Conservation (phyloP, 2,888 invertebrate species). For the Drosophila prolongata region DNA sequence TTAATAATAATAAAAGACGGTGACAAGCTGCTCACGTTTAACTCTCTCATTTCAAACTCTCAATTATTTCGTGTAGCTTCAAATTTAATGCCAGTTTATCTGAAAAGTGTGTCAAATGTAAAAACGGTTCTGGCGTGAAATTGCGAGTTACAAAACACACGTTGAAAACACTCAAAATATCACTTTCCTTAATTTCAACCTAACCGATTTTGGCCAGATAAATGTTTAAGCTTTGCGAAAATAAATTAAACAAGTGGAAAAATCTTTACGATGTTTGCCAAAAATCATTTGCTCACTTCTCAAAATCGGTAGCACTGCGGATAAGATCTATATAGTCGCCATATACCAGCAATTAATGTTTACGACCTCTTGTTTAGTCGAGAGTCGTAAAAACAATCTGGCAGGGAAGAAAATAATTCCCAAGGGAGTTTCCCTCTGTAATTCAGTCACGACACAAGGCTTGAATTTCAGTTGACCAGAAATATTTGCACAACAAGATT, state of each 20-base stretch:
- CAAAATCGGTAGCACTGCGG: conserved; percentile 17
- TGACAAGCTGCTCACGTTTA: conserved; percentile 12
- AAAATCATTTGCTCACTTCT: conserved; percentile 15
- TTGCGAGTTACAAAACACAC: not conserved
- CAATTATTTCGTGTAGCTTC: conserved; percentile 5
- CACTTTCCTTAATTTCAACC: too few species aligned
- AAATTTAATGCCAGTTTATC: not conserved
- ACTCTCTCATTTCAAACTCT: conserved; percentile 2
- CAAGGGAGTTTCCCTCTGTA: conserved; percentile 10
- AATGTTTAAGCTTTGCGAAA: not conserved
- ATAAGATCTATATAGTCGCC: conserved; percentile 15
- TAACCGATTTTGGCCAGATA: not conserved
- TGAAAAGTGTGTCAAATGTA: conserved; percentile 18
- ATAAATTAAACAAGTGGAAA: conserved; percentile 4
- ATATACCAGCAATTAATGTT: conserved; percentile 20
- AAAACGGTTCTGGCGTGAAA: not conserved
- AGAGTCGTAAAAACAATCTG: conserved; percentile 15
- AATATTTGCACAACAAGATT: conserved; percentile 29
- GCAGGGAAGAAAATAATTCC: conserved; percentile 6
- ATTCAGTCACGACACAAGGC: conserved; percentile 15
- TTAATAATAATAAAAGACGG: conserved; percentile 3
- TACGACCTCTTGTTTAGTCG: conserved; percentile 9
- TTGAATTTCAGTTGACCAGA: conserved; percentile 11
- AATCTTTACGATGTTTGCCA: conserved; percentile 24
- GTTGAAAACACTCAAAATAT: not conserved